phyloP scores from a whole-genome alignment of 2,888 invertebrate species.

The Lathronympha strigana region DNA sequence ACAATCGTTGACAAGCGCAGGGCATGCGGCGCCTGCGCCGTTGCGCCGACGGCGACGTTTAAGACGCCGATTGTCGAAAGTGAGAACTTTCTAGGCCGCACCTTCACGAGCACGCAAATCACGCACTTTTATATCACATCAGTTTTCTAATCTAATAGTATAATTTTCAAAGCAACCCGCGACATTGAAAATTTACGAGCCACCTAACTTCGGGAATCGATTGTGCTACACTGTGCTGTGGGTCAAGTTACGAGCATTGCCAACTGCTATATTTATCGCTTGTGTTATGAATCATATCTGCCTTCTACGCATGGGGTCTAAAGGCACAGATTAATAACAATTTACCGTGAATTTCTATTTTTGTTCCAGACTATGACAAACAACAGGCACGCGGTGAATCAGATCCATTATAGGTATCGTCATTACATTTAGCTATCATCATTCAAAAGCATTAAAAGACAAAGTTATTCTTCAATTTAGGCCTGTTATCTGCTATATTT shows the following conservation, averaged over 20 bases:
- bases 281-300: constrained; percentile 37
- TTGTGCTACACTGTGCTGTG: constrained; percentile 11
- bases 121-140: constrained; percentile 70
- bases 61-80: constrained; percentile 65
- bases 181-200: constrained; percentile 24
- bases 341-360: constrained; percentile 36
- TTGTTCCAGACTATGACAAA: constrained; percentile 37
- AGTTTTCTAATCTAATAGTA: constrained; percentile 71
- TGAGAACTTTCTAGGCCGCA: constrained; percentile 77
- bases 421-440: constrained; percentile 18
- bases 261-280: constrained; percentile 29
- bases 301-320: constrained; percentile 41
- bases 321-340: constrained; percentile 30
- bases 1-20: constrained; percentile 24
- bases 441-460: not conserved
- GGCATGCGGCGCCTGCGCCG: constrained; percentile 50
- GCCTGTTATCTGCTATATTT: too few species aligned
- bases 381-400: constrained; percentile 32
- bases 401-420: constrained; percentile 8
- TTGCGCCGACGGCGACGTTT: constrained; percentile 43
- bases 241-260: constrained; percentile 31
- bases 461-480: not conserved
- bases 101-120: constrained; percentile 71
- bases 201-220: constrained; percentile 15
- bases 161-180: constrained; percentile 38